These are phyloP conservation scores for Oryctolagus cuniculus DNA, from an alignment of 2,113 vertebrate species.

Conservation along the genomic window mOryCun1.1 NC_091445.1:56397001-56397500, in stretches of 20 bases:
- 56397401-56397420: accelerated
- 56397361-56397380: background rate
- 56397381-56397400: background rate
- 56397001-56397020: background rate
- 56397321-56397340: background rate
- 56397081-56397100: no score
- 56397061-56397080: no score
- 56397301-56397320: background rate
- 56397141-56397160: background rate
- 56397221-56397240: background rate
- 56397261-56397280: background rate
- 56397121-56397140: background rate
- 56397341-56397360: background rate
- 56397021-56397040: background rate
- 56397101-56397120: background rate
- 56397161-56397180: background rate
- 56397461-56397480: background rate
- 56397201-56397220: background rate
- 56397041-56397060: background rate
- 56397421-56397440: background rate
- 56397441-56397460: background rate
- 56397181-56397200: background rate
- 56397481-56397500: background rate
- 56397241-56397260: background rate
- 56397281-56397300: background rate